Evolutionary conservation across 2,113 vertebrate genomes (phyloP), one percentile per base, ranked within the genome.

Genomic region (Macquaria australasica): DNA sequence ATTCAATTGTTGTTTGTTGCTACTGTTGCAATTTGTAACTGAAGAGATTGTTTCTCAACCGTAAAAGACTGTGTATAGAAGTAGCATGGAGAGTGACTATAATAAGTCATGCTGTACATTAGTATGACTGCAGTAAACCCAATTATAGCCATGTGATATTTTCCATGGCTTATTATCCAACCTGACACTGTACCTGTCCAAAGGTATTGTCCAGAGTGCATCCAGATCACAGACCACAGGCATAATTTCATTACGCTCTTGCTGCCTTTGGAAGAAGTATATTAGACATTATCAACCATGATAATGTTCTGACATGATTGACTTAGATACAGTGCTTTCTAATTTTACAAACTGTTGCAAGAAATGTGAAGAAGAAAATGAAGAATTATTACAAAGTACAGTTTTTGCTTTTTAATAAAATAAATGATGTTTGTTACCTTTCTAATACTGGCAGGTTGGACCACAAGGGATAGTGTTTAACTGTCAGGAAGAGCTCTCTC

Each of bases 181-280:
- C 34, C 59, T 83, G 66, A 83, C 79, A 37, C 34, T 1, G 73
- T 60, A 83, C 85, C 76, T 88, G 83, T 89, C 89, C 43, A 55
- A 48, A 83, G 71, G 79, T 86, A 87, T 89, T 87, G 72, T 82
- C 31, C 14, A 51, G 89, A 92, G 75, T 51, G 58, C 50, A 69
- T 86, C 86, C 90, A 93, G 89, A 88, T 53, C 73, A 45, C 60
- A 55, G 41, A 53, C 41, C 50, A 58, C 25, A 39, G 16, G 23
- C 43, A 45, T 79, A 67, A 85, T 85, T 43, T 68, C 28, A 90
- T 90, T 89, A 60, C 14, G 7, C 21, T 23, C 23, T 16, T 1
- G 1, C 25, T 81, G 9, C 56, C 79, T 64, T 68, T 21, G 59
- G 12, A 48, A 70, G 41, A 81, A 10, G 5, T 23, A 25, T 41